Percentiles rank a stretch among this genome's conserved stretches.
Evolutionary conservation across 2,888 invertebrate genomes (phyloP).

Genomic region (Bursaphelenchus okinawaensis): DNA sequence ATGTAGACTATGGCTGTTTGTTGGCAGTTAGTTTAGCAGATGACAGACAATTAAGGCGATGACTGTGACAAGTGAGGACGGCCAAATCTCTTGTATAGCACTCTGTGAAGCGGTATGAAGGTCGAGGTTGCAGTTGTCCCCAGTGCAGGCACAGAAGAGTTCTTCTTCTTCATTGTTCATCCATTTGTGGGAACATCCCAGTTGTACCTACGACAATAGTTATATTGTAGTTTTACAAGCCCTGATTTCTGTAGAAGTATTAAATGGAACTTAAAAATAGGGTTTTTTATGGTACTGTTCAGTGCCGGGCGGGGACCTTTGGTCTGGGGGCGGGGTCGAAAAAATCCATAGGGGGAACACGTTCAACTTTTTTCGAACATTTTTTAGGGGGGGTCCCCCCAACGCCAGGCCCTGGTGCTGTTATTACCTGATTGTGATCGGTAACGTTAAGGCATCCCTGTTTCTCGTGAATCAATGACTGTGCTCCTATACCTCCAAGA

Average conservation of each 20-base stretch:
- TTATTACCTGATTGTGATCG: constrained; percentile 31
- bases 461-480: constrained; percentile 35
- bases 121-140: constrained; percentile 47
- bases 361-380: too few relatives aligned
- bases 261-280: too few relatives aligned
- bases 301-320: too few relatives aligned
- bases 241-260: too few relatives aligned
- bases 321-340: too few relatives aligned
- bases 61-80: neutral
- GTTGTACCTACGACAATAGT: constrained; percentile 47
- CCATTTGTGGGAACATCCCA: constrained; percentile 54
- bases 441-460: constrained; percentile 57
- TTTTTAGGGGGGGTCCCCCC: too few relatives aligned
- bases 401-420: too few relatives aligned
- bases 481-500: constrained; percentile 7
- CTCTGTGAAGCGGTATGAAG: constrained; percentile 27
- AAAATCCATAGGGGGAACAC: too few relatives aligned
- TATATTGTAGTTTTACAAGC: too few relatives aligned
- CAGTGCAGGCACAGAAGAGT: constrained; percentile 47
- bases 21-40: neutral
- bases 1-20: neutral
- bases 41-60: too few relatives aligned
- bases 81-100: neutral
- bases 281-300: too few relatives aligned
- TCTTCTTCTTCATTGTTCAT: constrained; percentile 52